phyloP scores from a whole-genome alignment of 2,888 invertebrate genomes.

The Drosophila histrio region DNA sequence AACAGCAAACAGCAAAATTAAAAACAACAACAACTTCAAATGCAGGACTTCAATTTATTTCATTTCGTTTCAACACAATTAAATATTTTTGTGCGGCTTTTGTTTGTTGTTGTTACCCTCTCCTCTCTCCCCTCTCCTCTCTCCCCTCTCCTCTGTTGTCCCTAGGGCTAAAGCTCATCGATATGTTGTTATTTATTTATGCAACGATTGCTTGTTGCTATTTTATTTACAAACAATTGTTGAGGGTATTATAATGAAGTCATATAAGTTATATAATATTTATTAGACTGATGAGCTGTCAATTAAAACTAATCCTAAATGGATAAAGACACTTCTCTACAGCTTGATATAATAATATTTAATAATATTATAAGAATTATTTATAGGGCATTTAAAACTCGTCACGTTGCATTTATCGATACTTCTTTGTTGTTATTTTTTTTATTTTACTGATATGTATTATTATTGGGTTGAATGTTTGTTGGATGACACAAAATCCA shows the following conservation, averaged over 20 bases:
- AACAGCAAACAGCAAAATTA: constrained; percentile 2
- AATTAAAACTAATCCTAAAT: no score
- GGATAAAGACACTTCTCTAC: no score
- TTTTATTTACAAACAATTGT: constrained; percentile 19
- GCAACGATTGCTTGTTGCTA: constrained; percentile 44
- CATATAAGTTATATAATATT: neutral
- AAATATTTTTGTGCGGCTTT: constrained; percentile 63
- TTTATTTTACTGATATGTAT: constrained; percentile 26
- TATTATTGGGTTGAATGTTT: constrained; percentile 44
- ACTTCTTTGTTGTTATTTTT: constrained; percentile 5
- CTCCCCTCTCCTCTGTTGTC: neutral
- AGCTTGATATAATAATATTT: no score
- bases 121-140: neutral
- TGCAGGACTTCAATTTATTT: constrained; percentile 35
- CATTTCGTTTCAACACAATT: constrained; percentile 68
- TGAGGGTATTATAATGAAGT: constrained; percentile 4
- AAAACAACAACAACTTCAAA: constrained; percentile 11
- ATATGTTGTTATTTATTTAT: constrained; percentile 70
- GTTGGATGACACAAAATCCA: constrained; percentile 59
- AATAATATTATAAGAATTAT: neutral
- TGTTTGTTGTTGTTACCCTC: constrained; percentile 28
- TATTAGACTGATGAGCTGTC: neutral
- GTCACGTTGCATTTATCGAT: neutral
- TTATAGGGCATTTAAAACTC: neutral
- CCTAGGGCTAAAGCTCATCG: constrained; percentile 30